phyloP scores from a whole-genome alignment of 2,888 invertebrate genomes.

The Meteorus colon region DNA sequence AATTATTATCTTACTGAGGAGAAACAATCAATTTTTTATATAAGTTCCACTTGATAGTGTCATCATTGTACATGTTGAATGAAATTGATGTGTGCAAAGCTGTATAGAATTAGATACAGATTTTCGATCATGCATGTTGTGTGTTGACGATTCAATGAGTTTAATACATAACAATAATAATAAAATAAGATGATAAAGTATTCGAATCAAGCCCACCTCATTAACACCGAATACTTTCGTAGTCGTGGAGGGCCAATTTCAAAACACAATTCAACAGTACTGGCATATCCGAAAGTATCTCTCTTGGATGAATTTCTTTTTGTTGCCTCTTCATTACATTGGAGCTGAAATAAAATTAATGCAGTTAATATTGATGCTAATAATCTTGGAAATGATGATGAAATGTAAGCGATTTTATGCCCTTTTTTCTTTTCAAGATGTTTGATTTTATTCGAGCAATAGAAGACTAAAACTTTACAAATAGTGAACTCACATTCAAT shows the following conservation, averaged over 20 bases:
- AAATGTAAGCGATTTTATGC: neutral
- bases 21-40: no score
- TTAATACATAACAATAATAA: conserved; percentile 6
- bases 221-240: conserved; percentile 78
- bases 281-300: conserved; percentile 82
- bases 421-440: neutral
- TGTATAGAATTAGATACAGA: no score
- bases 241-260: conserved; percentile 81
- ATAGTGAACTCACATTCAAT: conserved; percentile 2
- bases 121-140: conserved; percentile 1
- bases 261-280: conserved; percentile 88
- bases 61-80: no score
- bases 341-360: conserved; percentile 74
- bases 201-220: conserved; percentile 75
- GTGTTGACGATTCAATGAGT: neutral
- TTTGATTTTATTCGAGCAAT: conserved; percentile 25
- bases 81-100: no score
- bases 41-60: no score
- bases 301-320: conserved; percentile 73
- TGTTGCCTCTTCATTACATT: conserved; percentile 81
- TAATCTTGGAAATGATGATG: neutral
- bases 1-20: no score
- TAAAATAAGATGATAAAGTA: conserved; percentile 32
- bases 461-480: conserved; percentile 41
- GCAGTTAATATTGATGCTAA: neutral